phyloP scores from a whole-genome alignment of 2,888 invertebrate species.

The Chloroclystis v-ata region DNA sequence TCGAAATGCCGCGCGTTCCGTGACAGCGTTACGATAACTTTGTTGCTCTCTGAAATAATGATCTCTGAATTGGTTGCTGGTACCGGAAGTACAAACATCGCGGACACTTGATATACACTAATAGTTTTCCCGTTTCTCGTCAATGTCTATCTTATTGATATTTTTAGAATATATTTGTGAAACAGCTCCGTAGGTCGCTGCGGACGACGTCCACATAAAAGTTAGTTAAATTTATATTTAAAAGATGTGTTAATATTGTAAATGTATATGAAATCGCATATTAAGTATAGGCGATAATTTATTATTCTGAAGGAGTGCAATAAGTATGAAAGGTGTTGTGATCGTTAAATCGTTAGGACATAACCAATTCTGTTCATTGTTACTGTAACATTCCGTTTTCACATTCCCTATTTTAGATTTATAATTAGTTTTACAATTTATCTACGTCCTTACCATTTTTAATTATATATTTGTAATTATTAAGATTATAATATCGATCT shows the following conservation, averaged over 20 bases:
- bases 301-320: constrained; percentile 76
- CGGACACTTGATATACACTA: constrained; percentile 42
- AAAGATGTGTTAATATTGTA: constrained; percentile 75
- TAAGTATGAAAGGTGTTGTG: constrained; percentile 75
- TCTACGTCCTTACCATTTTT: constrained; percentile 30
- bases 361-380: constrained; percentile 58
- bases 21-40: constrained; percentile 25
- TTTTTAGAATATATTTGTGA: constrained; percentile 45
- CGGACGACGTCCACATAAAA: constrained; percentile 57
- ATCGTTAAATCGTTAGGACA: constrained; percentile 69
- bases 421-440: constrained; percentile 27
- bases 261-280: constrained; percentile 71
- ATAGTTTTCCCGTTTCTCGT: constrained; percentile 50
- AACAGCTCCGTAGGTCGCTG: constrained; percentile 40
- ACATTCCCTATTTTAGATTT: constrained; percentile 31
- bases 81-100: constrained; percentile 19
- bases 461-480: constrained; percentile 25
- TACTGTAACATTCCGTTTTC: constrained; percentile 63
- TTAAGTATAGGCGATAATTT: constrained; percentile 69
- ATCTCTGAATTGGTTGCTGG: constrained; percentile 27
- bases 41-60: constrained; percentile 29
- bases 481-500: constrained; percentile 25
- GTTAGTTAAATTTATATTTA: constrained; percentile 76
- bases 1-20: constrained; percentile 14
- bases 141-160: constrained; percentile 33